Percentiles rank a stretch among this genome's conserved stretches.
phyloP scores from a whole-genome alignment of 2,797 vertebrate genomes.

The Lepilemur ruficaudatus region DNA sequence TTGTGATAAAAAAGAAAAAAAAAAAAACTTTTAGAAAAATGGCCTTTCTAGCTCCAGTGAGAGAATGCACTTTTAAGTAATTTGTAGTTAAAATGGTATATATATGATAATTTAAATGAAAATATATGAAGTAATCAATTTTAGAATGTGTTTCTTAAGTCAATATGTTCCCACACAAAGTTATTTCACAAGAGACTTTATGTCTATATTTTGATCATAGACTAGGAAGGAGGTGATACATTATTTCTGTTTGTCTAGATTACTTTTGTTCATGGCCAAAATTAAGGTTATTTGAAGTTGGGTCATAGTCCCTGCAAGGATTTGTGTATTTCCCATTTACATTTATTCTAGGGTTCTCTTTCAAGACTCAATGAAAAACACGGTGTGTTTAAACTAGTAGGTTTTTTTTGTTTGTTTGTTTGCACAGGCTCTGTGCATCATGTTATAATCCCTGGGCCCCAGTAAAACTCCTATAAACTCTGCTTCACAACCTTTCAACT shows the following conservation, averaged over 20 bases:
- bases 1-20: background rate
- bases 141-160: background rate
- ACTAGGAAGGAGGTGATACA: background rate
- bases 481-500: background rate
- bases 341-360: background rate
- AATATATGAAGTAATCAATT: background rate
- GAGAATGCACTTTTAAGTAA: background rate
- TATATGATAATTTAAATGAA: conserved; percentile 27
- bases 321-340: background rate
- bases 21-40: background rate
- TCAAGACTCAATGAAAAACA: background rate
- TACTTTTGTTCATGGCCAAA: background rate
- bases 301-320: background rate
- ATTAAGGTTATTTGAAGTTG: background rate
- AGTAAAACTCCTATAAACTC: background rate
- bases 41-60: background rate
- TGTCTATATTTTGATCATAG: background rate
- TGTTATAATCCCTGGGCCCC: background rate
- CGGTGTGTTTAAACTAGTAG: background rate
- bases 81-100: background rate
- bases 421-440: too few species aligned
- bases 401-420: background rate
- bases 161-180: background rate
- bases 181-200: background rate
- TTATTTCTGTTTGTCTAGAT: background rate